Evolutionary conservation across 2,797 vertebrate genomes (phyloP).

Genomic region (Eremophila alpestris): DNA sequence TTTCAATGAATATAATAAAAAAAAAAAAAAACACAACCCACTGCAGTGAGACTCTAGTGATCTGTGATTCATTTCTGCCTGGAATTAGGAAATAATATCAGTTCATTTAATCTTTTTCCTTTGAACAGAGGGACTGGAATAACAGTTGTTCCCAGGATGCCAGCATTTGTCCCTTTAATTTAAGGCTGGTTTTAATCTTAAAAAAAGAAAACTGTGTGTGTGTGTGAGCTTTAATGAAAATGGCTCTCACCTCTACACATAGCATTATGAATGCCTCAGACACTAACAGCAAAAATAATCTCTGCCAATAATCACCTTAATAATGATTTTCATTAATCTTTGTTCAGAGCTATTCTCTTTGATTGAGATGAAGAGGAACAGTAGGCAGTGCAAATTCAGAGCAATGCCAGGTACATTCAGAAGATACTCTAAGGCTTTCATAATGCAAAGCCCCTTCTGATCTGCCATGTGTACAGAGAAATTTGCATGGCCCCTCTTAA

Average conservation of each 20-base stretch:
- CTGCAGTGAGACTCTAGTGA: neutral
- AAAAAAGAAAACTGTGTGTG: neutral
- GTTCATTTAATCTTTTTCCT: neutral
- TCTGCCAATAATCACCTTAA: constrained; percentile 37
- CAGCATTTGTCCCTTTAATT: constrained; percentile 11
- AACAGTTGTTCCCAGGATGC: neutral
- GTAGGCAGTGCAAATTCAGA: constrained; percentile 44
- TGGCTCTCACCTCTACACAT: neutral
- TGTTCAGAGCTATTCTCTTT: constrained; percentile 40
- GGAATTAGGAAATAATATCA: neutral
- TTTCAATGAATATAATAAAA: constrained; percentile 11
- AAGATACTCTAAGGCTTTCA: constrained; percentile 15
- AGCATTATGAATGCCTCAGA: constrained; percentile 11
- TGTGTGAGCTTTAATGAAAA: neutral
- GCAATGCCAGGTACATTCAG: constrained; percentile 12
- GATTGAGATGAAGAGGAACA: constrained; percentile 51
- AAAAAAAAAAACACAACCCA: neutral
- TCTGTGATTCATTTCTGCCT: neutral
- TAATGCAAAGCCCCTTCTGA: constrained; percentile 48
- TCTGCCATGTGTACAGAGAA: constrained; percentile 36
- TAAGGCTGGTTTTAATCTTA: neutral
- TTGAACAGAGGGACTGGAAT: neutral
- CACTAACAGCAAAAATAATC: constrained; percentile 32
- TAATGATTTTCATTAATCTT: constrained; percentile 56
- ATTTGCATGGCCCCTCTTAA: constrained; percentile 29